These are phyloP conservation scores for Pygoscelis antarcticus DNA, from an alignment of 2,113 vertebrate species.

Conservation along the genomic window DNA sequence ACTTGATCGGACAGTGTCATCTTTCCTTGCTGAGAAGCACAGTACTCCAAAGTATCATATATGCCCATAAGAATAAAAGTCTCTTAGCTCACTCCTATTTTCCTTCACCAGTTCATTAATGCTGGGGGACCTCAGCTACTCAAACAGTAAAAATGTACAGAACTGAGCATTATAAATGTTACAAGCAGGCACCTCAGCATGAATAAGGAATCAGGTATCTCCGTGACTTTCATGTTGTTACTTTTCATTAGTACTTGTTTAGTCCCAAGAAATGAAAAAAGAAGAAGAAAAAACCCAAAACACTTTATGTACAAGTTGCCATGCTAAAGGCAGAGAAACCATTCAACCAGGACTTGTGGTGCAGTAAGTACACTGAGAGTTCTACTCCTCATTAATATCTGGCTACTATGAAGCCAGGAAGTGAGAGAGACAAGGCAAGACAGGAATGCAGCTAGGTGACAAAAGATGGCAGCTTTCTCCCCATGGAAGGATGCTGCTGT, in stretches of 20 bases:
- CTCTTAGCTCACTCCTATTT: not conserved
- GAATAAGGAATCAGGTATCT: not conserved
- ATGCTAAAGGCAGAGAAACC: not conserved
- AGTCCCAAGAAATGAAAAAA: not conserved
- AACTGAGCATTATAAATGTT: not conserved
- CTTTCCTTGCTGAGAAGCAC: not conserved
- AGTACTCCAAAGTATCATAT: not conserved
- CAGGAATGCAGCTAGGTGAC: not conserved
- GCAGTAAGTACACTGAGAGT: not conserved
- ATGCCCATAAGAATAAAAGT: not conserved
- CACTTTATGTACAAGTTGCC: not conserved
- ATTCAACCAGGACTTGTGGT: not conserved
- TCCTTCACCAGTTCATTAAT: not conserved
- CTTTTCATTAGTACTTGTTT: not conserved
- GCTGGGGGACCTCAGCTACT: not conserved
- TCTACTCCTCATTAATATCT: not conserved
- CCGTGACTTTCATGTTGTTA: not conserved
- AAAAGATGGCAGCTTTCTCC: not conserved
- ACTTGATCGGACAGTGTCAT: accelerated
- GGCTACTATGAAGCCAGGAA: not conserved
- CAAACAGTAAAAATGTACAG: not conserved
- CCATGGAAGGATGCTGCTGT: not conserved
- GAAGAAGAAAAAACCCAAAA: no score
- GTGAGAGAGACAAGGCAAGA: not conserved
- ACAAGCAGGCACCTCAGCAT: not conserved